phyloP scores from a whole-genome alignment of 2,113 vertebrate species.

The Solea solea region DNA sequence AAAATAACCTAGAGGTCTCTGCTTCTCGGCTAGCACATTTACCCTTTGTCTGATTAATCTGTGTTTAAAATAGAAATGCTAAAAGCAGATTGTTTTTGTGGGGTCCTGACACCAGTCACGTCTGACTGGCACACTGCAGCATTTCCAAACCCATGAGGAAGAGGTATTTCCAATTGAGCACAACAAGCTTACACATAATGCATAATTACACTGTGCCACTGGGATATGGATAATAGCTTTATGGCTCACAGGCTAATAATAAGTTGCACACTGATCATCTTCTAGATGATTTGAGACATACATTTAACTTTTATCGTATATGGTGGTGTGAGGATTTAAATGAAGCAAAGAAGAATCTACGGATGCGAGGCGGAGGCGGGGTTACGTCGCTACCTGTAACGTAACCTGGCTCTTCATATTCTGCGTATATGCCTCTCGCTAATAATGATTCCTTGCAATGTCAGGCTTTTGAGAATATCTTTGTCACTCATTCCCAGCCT shows the following conservation, averaged over 20 bases:
- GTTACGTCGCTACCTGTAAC: too few species aligned
- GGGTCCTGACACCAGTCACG: conserved; percentile 52
- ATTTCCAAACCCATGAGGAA: conserved; percentile 36
- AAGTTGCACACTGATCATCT: conserved; percentile 1
- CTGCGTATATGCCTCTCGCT: too few species aligned
- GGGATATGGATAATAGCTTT: conserved; percentile 31
- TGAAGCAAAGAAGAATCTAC: too few species aligned
- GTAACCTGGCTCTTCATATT: too few species aligned
- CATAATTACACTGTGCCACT: conserved; percentile 19
- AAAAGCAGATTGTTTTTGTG: conserved; percentile 65
- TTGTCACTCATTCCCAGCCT: too few species aligned
- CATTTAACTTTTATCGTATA: not conserved
- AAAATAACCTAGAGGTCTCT: conserved; percentile 10
- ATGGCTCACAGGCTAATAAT: conserved; percentile 28
- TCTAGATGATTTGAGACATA: not conserved
- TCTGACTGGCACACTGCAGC: conserved; percentile 25
- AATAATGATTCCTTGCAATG: too few species aligned
- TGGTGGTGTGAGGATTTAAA: too few species aligned
- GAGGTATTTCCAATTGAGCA: conserved; percentile 33
- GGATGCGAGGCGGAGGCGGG: too few species aligned
- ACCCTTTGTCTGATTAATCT: conserved; percentile 66
- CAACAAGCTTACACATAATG: conserved; percentile 42
- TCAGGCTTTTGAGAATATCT: too few species aligned
- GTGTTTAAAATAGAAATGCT: conserved; percentile 58
- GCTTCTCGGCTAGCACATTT: conserved; percentile 14